Evolutionary conservation across 1,140 invertebrate species (phyloP).

Genomic region (Bathynomus jamesi): DNA sequence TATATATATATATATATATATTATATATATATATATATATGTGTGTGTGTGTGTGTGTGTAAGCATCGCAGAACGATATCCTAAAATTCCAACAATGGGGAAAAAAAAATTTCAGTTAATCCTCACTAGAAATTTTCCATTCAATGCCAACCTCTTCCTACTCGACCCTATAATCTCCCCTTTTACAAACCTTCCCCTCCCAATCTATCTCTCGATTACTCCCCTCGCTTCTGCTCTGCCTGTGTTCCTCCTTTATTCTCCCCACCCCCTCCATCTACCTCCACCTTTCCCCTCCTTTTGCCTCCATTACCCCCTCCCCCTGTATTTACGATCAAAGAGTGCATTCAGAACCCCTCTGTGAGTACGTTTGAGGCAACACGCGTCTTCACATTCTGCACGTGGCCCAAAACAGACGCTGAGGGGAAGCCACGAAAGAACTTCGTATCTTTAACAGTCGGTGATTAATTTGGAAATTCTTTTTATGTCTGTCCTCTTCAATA

Average conservation of each 20-base stretch:
- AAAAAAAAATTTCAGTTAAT: too few species aligned
- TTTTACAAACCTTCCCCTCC: not conserved
- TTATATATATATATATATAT: constrained; percentile 1
- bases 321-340: not conserved
- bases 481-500: too few species aligned
- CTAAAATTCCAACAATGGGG: too few species aligned
- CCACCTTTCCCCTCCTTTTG: not conserved
- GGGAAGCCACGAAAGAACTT: too few species aligned
- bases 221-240: not conserved
- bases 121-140: too few species aligned
- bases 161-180: too few species aligned
- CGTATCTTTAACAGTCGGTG: not conserved
- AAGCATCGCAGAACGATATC: too few species aligned
- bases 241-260: not conserved
- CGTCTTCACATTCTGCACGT: not conserved
- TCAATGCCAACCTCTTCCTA: too few species aligned
- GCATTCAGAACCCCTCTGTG: not conserved
- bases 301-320: not conserved
- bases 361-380: not conserved
- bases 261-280: not conserved
- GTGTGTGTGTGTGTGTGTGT: too few species aligned
- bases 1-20: not conserved
- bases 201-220: not conserved
- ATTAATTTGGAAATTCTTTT: not conserved
- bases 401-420: not conserved